Evolutionary conservation across 2,113 vertebrate species (phyloP).

Genomic region (Fulica atra): DNA sequence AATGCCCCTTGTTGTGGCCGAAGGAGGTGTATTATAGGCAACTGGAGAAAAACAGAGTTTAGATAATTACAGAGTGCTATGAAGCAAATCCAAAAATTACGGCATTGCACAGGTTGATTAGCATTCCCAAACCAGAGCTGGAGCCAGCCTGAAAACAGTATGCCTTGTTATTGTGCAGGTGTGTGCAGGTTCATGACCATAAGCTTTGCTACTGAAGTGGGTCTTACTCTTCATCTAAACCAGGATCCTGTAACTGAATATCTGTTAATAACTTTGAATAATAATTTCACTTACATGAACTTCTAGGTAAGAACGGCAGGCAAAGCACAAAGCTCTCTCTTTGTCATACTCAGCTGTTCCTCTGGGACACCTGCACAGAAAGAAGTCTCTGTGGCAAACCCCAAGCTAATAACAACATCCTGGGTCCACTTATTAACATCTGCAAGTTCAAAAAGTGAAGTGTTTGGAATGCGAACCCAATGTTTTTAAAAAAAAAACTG

Average conservation of each 20-base stretch:
- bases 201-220: slow-evolving; percentile 31
- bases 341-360: neutral
- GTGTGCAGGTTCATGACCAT: slow-evolving; percentile 22
- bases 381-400: neutral
- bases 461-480: neutral
- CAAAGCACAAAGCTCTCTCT: slow-evolving; percentile 16
- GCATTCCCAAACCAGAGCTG: slow-evolving; percentile 12
- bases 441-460: neutral
- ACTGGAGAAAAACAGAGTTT: slow-evolving; percentile 42
- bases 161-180: slow-evolving; percentile 58
- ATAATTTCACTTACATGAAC: slow-evolving; percentile 32
- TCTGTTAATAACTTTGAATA: slow-evolving; percentile 71
- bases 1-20: neutral
- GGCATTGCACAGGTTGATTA: slow-evolving; percentile 46
- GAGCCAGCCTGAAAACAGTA: neutral
- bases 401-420: neutral
- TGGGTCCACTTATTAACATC: neutral
- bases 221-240: slow-evolving; percentile 47
- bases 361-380: slow-evolving; percentile 47
- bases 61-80: slow-evolving; percentile 67
- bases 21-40: slow-evolving; percentile 1
- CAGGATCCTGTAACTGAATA: slow-evolving; percentile 66
- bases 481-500: neutral
- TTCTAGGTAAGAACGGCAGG: slow-evolving; percentile 6
- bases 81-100: slow-evolving; percentile 65